phyloP scores from a whole-genome alignment of 2,888 invertebrate species.

The Tipula vernalis region DNA sequence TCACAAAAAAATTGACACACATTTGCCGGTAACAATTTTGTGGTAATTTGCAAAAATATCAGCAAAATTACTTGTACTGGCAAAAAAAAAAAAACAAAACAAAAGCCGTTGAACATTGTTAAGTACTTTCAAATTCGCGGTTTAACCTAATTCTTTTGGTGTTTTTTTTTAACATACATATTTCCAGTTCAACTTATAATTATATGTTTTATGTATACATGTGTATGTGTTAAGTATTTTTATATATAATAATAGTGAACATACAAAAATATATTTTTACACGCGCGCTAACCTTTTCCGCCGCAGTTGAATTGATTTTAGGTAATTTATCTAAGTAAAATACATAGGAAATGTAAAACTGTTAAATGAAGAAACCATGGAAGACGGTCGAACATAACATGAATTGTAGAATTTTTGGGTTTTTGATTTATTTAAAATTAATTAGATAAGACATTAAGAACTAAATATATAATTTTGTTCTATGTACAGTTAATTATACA shows the following conservation, averaged over 20 bases:
- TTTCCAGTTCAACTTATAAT: background rate
- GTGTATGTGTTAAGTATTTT: background rate
- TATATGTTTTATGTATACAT: background rate
- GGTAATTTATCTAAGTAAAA: background rate
- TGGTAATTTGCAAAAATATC: background rate
- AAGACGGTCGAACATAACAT: background rate
- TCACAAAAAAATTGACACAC: background rate
- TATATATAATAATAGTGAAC: background rate
- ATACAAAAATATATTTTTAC: background rate
- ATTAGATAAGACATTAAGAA: background rate
- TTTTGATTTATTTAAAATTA: background rate
- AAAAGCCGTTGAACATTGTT: background rate
- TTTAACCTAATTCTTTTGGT: background rate
- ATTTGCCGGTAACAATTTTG: background rate
- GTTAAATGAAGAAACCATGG: background rate
- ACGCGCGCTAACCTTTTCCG: background rate
- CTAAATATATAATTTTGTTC: background rate
- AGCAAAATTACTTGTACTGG: background rate
- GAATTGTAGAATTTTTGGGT: background rate
- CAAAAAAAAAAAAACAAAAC: background rate
- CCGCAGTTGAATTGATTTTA: background rate
- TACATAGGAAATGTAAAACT: background rate
- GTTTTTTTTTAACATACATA: background rate
- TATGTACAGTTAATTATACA: background rate
- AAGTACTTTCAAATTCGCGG: background rate